Evolutionary conservation across 2,797 vertebrate species (phyloP).

Genomic region (Rhinella marina): DNA sequence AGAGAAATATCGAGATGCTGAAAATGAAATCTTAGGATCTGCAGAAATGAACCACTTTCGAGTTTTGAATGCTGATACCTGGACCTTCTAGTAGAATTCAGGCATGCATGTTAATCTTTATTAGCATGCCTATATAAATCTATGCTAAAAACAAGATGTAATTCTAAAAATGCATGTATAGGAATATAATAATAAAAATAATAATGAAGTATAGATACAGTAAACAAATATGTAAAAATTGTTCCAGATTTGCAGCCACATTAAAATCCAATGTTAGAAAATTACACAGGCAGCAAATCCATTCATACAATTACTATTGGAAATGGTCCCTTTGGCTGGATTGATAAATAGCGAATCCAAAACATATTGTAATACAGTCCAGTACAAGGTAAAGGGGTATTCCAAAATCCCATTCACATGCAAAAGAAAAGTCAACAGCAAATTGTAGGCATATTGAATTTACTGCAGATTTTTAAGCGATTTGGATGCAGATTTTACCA

Average conservation of each 20-base stretch:
- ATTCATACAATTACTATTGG: not conserved
- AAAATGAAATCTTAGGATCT: slow-evolving; percentile 66
- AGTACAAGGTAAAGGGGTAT: not conserved
- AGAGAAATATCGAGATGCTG: slow-evolving; percentile 69
- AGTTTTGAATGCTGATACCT: slow-evolving; percentile 36
- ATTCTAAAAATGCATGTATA: not conserved
- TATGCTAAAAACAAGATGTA: not conserved
- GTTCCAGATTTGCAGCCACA: not conserved
- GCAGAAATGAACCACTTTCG: slow-evolving; percentile 57
- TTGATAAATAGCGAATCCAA: not conserved
- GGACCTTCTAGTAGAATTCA: slow-evolving; percentile 32
- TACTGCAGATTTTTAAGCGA: not conserved
- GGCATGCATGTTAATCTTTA: not conserved
- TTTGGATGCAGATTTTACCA: not conserved
- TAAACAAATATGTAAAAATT: not conserved
- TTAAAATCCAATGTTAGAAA: not conserved
- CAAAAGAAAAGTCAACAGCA: not conserved
- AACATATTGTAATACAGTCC: not conserved
- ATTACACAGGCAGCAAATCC: not conserved
- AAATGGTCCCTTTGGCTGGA: not conserved
- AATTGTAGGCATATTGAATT: not conserved
- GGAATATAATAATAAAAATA: not conserved
- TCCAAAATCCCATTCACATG: not conserved
- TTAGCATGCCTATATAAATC: not conserved
- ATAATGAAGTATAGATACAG: not conserved